These are phyloP conservation scores for Scaptomyza hsui DNA, from an alignment of 1,140 invertebrate species.

Conservation along the genomic window DNA sequence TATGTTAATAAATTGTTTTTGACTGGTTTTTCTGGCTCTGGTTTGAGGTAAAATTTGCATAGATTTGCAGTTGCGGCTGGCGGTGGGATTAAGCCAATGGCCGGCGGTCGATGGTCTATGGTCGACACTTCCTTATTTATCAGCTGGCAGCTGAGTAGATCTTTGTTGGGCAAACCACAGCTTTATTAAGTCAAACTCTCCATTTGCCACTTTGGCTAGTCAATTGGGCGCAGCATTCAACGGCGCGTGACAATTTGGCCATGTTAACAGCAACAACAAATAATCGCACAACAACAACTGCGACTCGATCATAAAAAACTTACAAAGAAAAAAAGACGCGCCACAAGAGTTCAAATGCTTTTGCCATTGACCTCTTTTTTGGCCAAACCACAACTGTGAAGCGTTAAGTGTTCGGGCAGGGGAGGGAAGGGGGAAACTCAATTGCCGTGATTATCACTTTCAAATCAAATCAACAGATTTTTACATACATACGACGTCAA, in stretches of 20 bases:
- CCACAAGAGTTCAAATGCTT: conserved; percentile 74
- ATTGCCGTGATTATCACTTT: conserved; percentile 63
- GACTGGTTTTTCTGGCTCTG: conserved; percentile 70
- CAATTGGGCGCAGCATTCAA: conserved; percentile 60
- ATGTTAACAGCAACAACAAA: conserved; percentile 40
- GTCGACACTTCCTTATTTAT: conserved; percentile 69
- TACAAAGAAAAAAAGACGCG: conserved; percentile 32
- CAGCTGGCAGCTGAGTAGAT: conserved; percentile 41
- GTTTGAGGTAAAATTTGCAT: conserved; percentile 59
- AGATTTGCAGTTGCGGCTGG: conserved; percentile 55
- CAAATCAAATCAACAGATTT: conserved; percentile 41
- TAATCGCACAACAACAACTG: conserved; percentile 14
- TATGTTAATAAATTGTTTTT: conserved; percentile 74
- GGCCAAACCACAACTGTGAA: conserved; percentile 7
- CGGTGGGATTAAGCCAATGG: conserved; percentile 39
- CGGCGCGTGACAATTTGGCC: conserved; percentile 70
- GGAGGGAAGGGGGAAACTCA: conserved; percentile 41
- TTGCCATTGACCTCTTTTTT: conserved; percentile 75
- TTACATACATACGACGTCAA: conserved; percentile 24
- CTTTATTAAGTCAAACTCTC: conserved; percentile 49
- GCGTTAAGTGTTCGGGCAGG: conserved; percentile 7
- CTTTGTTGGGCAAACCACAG: conserved; percentile 28
- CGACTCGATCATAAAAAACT: conserved; percentile 35
- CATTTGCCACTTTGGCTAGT: conserved; percentile 5
- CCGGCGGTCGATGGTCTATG: neutral